Conservation (phyloP, 30 jellyfish, hydroid and myxozoan species). For the Phacellophora camtschatica region DNA sequence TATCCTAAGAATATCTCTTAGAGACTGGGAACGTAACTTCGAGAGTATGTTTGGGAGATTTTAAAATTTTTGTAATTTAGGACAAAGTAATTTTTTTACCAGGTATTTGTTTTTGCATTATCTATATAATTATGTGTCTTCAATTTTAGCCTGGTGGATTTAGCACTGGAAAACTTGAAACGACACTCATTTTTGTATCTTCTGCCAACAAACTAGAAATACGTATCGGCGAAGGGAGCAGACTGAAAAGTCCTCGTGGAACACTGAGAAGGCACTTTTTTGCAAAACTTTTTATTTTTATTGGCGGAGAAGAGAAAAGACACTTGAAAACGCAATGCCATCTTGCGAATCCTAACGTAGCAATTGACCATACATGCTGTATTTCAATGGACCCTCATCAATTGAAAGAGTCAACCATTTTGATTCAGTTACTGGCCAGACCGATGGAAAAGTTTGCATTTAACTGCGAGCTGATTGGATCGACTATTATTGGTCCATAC, state of each 20-base stretch:
- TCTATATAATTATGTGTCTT: background rate
- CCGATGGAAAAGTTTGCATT: conserved; percentile 24
- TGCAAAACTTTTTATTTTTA: conserved; percentile 47
- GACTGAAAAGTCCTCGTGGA: conserved; percentile 88
- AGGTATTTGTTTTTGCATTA: too few species aligned
- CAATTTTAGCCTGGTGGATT: conserved; percentile 89
- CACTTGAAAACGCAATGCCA: conserved; percentile 59
- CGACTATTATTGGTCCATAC: conserved; percentile 90
- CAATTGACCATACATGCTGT: conserved; percentile 39
- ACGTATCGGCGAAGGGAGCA: conserved; percentile 44
- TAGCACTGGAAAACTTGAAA: conserved; percentile 71
- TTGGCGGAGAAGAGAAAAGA: conserved; percentile 52
- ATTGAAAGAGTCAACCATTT: conserved; percentile 47
- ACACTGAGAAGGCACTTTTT: conserved; percentile 69
- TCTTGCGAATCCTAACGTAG: conserved; percentile 76
- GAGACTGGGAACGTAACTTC: too few species aligned
- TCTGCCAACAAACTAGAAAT: conserved; percentile 72
- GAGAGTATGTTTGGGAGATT: too few species aligned
- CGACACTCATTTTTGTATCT: conserved; percentile 61
- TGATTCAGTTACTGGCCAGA: conserved; percentile 58
- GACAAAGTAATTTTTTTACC: too few species aligned
- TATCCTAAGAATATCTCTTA: too few species aligned
- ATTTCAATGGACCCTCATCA: conserved; percentile 45
- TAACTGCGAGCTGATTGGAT: conserved; percentile 78
- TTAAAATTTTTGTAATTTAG: too few species aligned